Percentiles rank a stretch among this genome's conserved stretches.
These are phyloP conservation scores for Dryomyza anilis DNA, from an alignment of 2,888 invertebrate genomes.

Conservation along the genomic window DNA sequence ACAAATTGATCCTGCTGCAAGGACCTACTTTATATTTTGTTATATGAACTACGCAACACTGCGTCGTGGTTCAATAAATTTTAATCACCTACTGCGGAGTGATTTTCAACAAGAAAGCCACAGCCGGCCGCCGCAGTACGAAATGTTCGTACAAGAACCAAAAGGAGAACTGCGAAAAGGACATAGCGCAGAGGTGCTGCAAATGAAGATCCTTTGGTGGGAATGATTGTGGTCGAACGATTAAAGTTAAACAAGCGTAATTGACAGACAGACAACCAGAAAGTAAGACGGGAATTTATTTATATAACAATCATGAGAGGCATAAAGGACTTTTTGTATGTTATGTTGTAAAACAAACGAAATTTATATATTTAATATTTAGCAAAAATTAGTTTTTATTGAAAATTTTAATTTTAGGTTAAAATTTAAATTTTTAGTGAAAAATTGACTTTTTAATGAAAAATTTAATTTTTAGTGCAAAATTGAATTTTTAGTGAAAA, in stretches of 20 bases:
- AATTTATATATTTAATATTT: no score
- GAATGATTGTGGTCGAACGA: not conserved
- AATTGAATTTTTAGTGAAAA: no score
- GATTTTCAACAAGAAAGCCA: not conserved
- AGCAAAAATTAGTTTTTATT: no score
- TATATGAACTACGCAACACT: not conserved
- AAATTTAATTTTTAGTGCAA: no score
- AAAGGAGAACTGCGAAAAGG: not conserved
- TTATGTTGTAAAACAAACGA: no score
- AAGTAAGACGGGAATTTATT: not conserved
- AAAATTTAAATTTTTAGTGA: no score
- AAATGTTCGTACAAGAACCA: no score
- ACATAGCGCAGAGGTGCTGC: not conserved
- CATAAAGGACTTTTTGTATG: no score
- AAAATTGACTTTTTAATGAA: no score
- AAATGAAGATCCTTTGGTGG: not conserved
- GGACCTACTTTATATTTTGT: not conserved
- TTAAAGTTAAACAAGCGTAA: constrained; percentile 5
- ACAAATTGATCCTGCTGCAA: not conserved
- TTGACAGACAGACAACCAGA: not conserved
- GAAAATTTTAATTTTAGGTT: no score
- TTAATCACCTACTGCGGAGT: not conserved
- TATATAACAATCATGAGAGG: no score
- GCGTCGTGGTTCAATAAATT: not conserved
- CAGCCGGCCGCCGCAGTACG: no score